A percentile compares a stretch with the other conserved stretches of the same genome.
phyloP scores from a whole-genome alignment of 64 coral and sea anemone species.

The Stichodactyla helianthus region DNA sequence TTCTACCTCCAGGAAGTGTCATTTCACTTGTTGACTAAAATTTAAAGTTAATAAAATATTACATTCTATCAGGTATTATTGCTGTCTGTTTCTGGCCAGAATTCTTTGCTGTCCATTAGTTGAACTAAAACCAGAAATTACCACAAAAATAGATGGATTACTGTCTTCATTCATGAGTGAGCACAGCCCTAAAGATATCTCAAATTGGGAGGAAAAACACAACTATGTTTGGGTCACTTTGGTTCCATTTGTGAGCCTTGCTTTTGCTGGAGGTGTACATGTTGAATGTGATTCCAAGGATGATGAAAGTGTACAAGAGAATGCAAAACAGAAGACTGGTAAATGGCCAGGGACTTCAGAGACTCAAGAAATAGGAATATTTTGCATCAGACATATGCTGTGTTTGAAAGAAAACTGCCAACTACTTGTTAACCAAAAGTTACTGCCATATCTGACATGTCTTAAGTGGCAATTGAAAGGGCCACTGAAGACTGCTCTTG shows the following conservation, averaged over 20 bases:
- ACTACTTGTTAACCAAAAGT: conserved; percentile 53
- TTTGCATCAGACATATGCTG: conserved; percentile 65
- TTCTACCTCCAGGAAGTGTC: no score
- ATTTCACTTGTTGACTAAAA: no score
- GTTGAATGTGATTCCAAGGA: neutral
- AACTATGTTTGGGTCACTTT: conserved; percentile 95
- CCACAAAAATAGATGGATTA: conserved; percentile 55
- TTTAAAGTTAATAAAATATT: neutral
- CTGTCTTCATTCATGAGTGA: conserved; percentile 57
- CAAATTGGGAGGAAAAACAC: conserved; percentile 67
- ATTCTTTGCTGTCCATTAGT: conserved; percentile 53
- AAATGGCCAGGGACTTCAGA: conserved; percentile 42
- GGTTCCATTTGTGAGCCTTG: conserved; percentile 79
- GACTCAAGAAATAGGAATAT: conserved; percentile 67
- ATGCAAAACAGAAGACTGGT: neutral
- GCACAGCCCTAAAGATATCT: conserved; percentile 48
- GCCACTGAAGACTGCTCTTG: neutral
- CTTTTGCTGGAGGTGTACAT: conserved; percentile 57
- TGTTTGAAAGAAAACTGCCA: conserved; percentile 56
- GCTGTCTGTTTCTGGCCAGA: conserved; percentile 72
- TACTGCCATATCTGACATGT: conserved; percentile 67
- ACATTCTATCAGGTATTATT: conserved; percentile 67
- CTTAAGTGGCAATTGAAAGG: conserved; percentile 55
- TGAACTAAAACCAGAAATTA: conserved; percentile 30
- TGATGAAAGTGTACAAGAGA: neutral